phyloP scores from a whole-genome alignment of 1,140 invertebrate species.

The Radopholus similis region DNA sequence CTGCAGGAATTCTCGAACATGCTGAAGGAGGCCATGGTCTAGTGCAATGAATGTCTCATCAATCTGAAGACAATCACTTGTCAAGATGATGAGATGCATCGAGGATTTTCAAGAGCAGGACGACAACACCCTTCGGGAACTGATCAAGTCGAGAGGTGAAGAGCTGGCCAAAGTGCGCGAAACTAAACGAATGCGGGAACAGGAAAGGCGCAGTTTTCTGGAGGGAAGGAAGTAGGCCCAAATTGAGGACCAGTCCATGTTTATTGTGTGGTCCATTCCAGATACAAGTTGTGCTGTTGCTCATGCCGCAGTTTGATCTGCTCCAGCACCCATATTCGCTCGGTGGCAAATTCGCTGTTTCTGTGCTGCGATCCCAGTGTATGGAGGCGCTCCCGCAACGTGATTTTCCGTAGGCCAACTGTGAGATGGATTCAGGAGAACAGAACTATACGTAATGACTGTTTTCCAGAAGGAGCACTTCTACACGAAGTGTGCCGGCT shows the following conservation, averaged over 20 bases:
- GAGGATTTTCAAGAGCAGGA: slow-evolving; percentile 4
- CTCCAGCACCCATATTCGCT: slow-evolving; percentile 22
- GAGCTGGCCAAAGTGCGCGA: neutral
- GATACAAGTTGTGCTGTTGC: slow-evolving; percentile 7
- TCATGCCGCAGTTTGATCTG: slow-evolving; percentile 25
- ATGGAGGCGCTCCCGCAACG: slow-evolving; percentile 17
- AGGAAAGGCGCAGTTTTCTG: neutral
- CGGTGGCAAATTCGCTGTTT: slow-evolving; percentile 14
- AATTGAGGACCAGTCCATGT: neutral
- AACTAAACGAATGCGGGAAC: neutral
- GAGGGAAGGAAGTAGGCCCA: neutral
- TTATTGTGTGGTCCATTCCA: neutral
- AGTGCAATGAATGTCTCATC: neutral
- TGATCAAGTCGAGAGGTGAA: slow-evolving; percentile 1
- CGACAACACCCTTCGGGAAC: neutral
- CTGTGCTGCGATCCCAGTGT: slow-evolving; percentile 27
- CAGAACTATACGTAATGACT: neutral
- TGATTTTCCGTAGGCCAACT: slow-evolving; percentile 10
- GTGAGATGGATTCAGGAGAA: neutral
- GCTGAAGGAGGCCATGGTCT: slow-evolving; percentile 24
- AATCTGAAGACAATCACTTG: neutral
- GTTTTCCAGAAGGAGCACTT: slow-evolving; percentile 19
- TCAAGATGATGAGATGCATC: slow-evolving; percentile 14
- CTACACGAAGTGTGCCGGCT: slow-evolving; percentile 26
- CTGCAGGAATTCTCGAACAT: slow-evolving; percentile 24